Base-by-base conservation (phyloP, 2,797 vertebrate species). In the Lepus oiostolus region DNA sequence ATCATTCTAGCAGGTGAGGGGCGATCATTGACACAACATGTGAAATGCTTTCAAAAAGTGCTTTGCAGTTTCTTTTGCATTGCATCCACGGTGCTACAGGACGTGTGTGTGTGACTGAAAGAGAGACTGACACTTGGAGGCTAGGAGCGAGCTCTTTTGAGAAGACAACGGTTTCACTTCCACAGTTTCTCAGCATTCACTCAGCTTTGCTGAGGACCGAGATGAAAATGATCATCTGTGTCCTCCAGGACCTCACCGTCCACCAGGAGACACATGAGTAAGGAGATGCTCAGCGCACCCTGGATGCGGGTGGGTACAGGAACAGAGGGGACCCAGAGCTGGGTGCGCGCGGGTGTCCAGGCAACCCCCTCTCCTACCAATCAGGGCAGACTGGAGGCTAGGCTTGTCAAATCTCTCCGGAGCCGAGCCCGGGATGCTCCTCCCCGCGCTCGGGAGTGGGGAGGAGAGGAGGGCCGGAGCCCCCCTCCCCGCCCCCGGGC, bases 111-210 rank as follows among this genome's bases (percentile, higher is more conserved):
- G 12, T 89, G 65, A 54, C 28, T 58, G 14, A 28, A 7, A 7
- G 5, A 32, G 21, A 17, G 24, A 42, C 50, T 7, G 5, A 58
- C 74, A 30, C 32, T 65, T 74, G 72, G 67, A 94, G 68, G 21
- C 83, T 58, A 85, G 79, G 67, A 81, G 70, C 81, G 30, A 85
- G 91, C 84, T 90, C 62, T 93, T 94, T 85, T 32, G 63, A 90
- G 75, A 92, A 93, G 76, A 96, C 92, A 92, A 95, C 91, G 89
- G 52, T 96, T 93, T 95, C 76, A 84, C 72, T 91, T 94, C 80
- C 71, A 91, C 54, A 75, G 80, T 96, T 94, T 88, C 88, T 96
- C 54, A 92, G 83, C 76, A 81, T 83, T 81, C 63, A 60, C 77
- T 95, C 88, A 74, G 93, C 14, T 17, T 81, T 80, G 62, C 80